Evolutionary conservation across 2,797 vertebrate species (phyloP), one percentile per base, ranked within the genome.

Genomic region (Acanthopagrus latus): DNA sequence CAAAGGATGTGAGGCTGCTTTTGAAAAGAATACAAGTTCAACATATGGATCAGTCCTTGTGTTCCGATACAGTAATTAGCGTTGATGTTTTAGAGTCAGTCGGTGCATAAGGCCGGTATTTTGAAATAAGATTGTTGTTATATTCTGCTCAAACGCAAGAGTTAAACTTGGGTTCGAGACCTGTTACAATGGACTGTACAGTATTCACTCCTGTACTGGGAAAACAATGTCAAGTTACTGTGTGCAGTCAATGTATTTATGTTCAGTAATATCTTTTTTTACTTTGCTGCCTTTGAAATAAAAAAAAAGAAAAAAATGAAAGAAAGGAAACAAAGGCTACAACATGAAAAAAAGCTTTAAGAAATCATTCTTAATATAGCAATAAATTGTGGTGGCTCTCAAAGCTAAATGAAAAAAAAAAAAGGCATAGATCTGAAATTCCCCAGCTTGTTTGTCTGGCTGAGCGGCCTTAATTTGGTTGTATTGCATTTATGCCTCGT

Each of bases 391-490:
- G 80, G 64, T 47, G 54, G 74, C 71, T 91, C 78, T 78, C 72
- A 66, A 75, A 81, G 76, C 83, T 55, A 83, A 85, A 90, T 64
- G 67, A 79, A 62, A n/a, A n/a, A n/a, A 75, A 78, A 78, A 56
- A 75, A 71, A 64, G 33, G 60, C 81, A 82, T 62, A 78, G 79
- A 78, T 85, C 87, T 92, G 71, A 89, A 92, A 94, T 89, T 91
- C 90, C 90, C 89, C 74, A 71, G 90, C 89, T 90, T 93, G 89
- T 92, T 94, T 93, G 88, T 91, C 88, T 89, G 89, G 81, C 80
- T 90, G 87, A 90, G 89, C 76, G 43, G 84, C 88, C 91, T 92
- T 93, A 89, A 93, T 95, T 92, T 92, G 84, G 85, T 91, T 92
- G 86, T 88, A 92, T 93, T 81, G 58, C 83, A 83, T 90, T 90